Evolutionary conservation across 2,113 vertebrate genomes (phyloP).

Genomic region (Datnioides undecimradiatus): DNA sequence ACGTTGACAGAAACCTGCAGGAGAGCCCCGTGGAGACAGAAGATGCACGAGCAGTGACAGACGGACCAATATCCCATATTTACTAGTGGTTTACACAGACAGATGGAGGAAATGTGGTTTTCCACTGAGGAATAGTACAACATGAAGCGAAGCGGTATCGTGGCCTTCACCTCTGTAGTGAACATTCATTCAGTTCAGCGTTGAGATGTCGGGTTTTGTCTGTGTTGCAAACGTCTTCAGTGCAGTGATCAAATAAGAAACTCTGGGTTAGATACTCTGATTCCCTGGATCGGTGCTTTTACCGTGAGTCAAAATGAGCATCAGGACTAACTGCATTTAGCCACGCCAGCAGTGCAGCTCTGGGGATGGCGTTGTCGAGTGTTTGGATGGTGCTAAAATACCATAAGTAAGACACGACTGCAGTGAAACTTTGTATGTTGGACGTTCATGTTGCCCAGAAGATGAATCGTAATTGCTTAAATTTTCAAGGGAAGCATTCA

Average conservation of each 20-base stretch:
- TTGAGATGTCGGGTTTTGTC: no score
- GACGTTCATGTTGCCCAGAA: no score
- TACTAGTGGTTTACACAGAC: background rate
- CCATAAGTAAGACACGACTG: no score
- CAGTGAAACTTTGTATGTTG: no score
- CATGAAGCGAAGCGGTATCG: no score
- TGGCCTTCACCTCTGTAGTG: background rate
- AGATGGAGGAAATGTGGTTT: background rate
- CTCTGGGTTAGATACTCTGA: no score
- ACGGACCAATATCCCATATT: background rate
- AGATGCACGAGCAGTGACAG: background rate
- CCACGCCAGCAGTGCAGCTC: background rate
- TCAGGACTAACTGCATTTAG: background rate
- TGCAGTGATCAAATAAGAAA: background rate
- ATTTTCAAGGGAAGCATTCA: no score
- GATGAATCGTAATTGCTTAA: no score
- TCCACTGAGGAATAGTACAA: no score
- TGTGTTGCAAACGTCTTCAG: no score
- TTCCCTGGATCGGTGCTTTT: background rate
- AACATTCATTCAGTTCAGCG: background rate
- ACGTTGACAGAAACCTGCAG: background rate
- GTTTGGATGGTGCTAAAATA: no score
- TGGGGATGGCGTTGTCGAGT: background rate
- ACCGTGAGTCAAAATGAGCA: background rate
- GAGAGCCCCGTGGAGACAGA: background rate